A percentile compares a stretch with the other conserved stretches of the same genome.
Evolutionary conservation across 2,888 invertebrate genomes (phyloP).

Genomic region (Cabera pusaria): DNA sequence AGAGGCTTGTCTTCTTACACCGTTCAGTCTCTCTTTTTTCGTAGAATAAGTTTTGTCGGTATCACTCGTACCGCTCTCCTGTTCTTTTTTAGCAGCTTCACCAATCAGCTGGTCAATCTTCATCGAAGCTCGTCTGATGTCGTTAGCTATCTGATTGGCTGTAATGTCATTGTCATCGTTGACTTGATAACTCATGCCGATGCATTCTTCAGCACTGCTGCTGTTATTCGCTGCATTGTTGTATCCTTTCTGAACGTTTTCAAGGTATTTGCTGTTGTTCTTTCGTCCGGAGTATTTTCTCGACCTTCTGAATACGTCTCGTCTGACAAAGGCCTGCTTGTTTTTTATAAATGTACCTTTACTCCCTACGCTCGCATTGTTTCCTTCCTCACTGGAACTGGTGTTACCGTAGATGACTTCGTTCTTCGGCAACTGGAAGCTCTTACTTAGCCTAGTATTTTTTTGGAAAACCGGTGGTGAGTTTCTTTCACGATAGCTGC

Average conservation of each 20-base stretch:
- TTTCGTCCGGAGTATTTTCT: conserved; percentile 78
- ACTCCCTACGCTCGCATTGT: conserved; percentile 60
- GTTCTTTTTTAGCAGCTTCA: conserved; percentile 66
- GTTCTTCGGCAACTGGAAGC: conserved; percentile 76
- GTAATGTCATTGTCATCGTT: conserved; percentile 82
- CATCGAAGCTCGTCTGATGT: conserved; percentile 80
- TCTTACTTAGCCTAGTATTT: conserved; percentile 79
- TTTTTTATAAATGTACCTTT: conserved; percentile 84
- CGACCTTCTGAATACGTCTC: conserved; percentile 77
- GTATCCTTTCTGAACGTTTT: conserved; percentile 60
- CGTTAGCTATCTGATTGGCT: conserved; percentile 80
- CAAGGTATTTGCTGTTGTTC: conserved; percentile 62
- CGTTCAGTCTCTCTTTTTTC: conserved; percentile 83
- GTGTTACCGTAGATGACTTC: conserved; percentile 73
- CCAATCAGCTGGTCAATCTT: conserved; percentile 82
- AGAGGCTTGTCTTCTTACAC: conserved; percentile 76
- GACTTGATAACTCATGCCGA: conserved; percentile 77
- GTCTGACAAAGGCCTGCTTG: conserved; percentile 78
- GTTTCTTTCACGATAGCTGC: conserved; percentile 77
- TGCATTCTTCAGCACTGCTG: conserved; percentile 75
- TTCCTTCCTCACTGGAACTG: conserved; percentile 79
- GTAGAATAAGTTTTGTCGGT: conserved; percentile 78
- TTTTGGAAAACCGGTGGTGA: conserved; percentile 79
- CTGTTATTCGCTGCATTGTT: conserved; percentile 66
- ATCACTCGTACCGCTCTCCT: conserved; percentile 58